Conservation (phyloP, 2,113 vertebrate species). For the Periophthalmodon schlosseri region DNA sequence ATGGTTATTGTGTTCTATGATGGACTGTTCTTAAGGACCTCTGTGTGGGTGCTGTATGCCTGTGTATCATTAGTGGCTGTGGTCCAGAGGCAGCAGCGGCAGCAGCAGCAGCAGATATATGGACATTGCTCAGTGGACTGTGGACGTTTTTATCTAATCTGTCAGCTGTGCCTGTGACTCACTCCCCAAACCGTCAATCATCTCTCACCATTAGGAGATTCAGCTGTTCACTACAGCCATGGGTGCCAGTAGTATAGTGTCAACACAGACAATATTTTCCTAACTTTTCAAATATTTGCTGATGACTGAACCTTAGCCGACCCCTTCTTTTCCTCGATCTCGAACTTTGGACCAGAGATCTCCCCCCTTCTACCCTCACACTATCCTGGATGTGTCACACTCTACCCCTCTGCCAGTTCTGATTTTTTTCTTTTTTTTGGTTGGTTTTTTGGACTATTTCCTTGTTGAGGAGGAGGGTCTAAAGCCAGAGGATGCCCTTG, state of each 20-base stretch:
- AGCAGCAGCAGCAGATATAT: no score
- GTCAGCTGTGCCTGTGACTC: neutral
- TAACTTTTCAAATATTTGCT: no score
- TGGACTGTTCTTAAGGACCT: slow-evolving; percentile 18
- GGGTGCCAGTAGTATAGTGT: neutral
- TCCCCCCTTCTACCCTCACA: no score
- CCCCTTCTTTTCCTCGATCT: no score
- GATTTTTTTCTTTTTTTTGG: no score
- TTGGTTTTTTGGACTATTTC: no score
- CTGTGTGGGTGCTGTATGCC: neutral
- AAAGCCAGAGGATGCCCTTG: no score
- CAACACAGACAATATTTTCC: neutral
- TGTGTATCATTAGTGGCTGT: slow-evolving; percentile 24
- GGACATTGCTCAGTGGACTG: neutral
- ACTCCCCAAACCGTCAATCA: slow-evolving; percentile 2
- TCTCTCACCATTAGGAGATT: neutral
- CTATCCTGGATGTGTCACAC: no score
- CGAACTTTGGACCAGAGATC: no score
- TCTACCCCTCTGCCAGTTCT: no score
- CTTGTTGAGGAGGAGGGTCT: no score
- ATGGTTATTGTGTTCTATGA: slow-evolving; percentile 17
- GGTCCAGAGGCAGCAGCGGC: neutral
- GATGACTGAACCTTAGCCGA: no score
- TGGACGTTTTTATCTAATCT: slow-evolving; percentile 6
- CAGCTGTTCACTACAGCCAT: neutral